Conservation (phyloP, 1,140 invertebrate genomes). For the Micrasema longulum region DNA sequence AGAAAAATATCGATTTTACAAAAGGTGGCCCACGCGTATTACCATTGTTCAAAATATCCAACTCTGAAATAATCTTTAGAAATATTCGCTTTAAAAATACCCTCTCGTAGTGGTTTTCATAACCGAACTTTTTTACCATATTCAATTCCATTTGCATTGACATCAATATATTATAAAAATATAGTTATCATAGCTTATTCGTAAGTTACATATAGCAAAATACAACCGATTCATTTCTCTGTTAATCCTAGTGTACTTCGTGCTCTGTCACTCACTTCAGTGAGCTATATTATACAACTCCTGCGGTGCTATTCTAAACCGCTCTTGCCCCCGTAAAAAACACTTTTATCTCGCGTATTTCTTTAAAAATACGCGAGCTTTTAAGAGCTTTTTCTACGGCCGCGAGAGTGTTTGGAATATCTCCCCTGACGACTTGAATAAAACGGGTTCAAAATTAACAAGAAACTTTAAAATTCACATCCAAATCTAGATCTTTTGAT, state of each 20-base stretch:
- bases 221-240: constrained; percentile 35
- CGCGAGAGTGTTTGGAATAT: no score
- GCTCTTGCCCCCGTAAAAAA: no score
- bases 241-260: constrained; percentile 48
- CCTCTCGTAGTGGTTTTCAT: constrained; percentile 18
- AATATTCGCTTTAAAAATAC: constrained; percentile 36
- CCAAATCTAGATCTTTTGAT: no score
- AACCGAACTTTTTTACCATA: constrained; percentile 18
- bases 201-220: constrained; percentile 22
- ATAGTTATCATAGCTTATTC: constrained; percentile 33
- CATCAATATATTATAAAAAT: constrained; percentile 45
- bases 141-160: constrained; percentile 52
- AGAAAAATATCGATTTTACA: constrained; percentile 52
- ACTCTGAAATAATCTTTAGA: constrained; percentile 24
- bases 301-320: no score
- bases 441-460: neutral
- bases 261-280: constrained; percentile 27
- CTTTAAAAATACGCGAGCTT: no score
- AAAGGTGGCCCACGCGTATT: constrained; percentile 18
- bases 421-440: neutral
- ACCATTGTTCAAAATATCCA: constrained; percentile 34
- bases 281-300: no score
- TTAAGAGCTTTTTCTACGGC: no score
- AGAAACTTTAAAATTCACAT: no score
- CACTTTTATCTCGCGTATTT: no score